Evolutionary conservation across 2,797 vertebrate species (phyloP), one percentile per base, ranked within the genome.

Genomic region (Martes flavigula): DNA sequence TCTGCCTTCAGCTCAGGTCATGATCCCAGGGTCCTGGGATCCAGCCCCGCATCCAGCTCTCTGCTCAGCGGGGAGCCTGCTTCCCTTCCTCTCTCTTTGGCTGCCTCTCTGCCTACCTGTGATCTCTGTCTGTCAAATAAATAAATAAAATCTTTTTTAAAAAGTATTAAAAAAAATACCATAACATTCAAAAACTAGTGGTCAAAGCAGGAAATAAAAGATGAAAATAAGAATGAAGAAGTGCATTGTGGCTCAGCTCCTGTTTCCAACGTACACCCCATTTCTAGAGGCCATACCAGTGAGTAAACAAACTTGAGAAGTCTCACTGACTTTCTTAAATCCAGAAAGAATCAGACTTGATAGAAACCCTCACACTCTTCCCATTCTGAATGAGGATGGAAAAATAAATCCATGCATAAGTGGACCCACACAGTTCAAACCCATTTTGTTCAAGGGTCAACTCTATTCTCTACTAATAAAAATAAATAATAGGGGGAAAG

Each of bases 261-360:
- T 82, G 40, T 70, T 87, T 27, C 48, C 46, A 66, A 18, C 9
- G 27, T 30, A 94, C 8, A n/a, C 10, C 40, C 15, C n/a, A 46
- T 20, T 90, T 79, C 30, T 56, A 86, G 35, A 78, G 58, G 51
- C 7, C 32, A 54, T 48, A 75, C 12, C 4, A 14, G 66, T 56
- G 15, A 87, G 48, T 83, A 48, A 87, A 54, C 35, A 66, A 90
- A 87, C 20, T 48, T 66, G 6, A 77, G n/a, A 94, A 83, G 75
- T 87, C 75, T 68, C 62, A 78, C 21, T 85, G 35, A 73, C 30
- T 87, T 94, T 91, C 73, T 75, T 64, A 87, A 91, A 75, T 94
- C 25, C 38, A 58, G 25, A 64, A 8, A 51, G 32, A 58, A 87
- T 81, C 32, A 90, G 86, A 73, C 5, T 17, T 68, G 68, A 87